Evolutionary conservation across 2,797 vertebrate genomes (phyloP), one percentile per base, ranked within the genome.

Genomic region (Gila robusta): DNA sequence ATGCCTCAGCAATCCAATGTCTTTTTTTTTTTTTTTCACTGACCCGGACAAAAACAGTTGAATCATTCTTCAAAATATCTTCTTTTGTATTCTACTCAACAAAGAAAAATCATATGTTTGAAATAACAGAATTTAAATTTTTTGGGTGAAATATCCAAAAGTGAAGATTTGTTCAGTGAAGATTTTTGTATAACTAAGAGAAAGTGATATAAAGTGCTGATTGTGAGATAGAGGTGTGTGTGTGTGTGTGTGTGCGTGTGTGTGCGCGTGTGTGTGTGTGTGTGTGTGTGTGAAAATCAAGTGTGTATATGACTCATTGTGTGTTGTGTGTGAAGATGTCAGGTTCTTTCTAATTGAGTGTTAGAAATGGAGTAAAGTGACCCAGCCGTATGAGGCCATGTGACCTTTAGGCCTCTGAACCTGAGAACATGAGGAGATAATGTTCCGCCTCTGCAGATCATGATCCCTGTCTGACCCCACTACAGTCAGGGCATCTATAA

Each of bases 391-490:
- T 93, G 93, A 94, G 84, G 90, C 94, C 94, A 92, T 91, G 90
- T 79, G 92, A 90, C 89, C 90, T 86, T 62, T 54, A 67, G 77
- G 49, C 86, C 90, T 77, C 73, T 84, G 74, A 72, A 93, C 92
- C 89, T 89, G 88, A 89, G 90, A 91, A 89, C 89, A 88, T 85
- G 87, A 91, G 88, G 91, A 93, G 93, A 93, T 95, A 95, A 94
- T 95, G 93, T 87, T 86, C 92, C 94, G 93, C 96, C 95, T 95
- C 95, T 94, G 94, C 94, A 95, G 90, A 91, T 91, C 91, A 85
- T 79, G 69, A 91, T 90, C 92, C 85, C 83, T 82, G 86, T 69
- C 80, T 80, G 87, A 87, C 87, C 88, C 88, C 91, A 85, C 86
- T 89, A 89, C 52, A 89, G 81, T 26, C 49, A 35, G 83, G 83